Evolutionary conservation across 2,797 vertebrate genomes (phyloP).

Genomic region (Poeciliopsis paucimaculata): DNA sequence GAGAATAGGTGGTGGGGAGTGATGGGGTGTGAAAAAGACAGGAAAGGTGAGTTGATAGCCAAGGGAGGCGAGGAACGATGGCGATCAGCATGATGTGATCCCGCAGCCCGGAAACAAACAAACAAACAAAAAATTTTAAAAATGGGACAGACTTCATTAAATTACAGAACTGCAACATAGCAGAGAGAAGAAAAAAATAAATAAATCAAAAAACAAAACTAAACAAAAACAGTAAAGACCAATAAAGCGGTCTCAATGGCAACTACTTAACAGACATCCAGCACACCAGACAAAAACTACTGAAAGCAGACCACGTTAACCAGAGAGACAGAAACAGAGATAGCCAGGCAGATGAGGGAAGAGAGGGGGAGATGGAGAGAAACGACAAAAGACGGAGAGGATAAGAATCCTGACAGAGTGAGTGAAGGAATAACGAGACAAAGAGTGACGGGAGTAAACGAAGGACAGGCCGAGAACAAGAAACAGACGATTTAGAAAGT

Average conservation of each 20-base stretch:
- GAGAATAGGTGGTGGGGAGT: constrained; percentile 57
- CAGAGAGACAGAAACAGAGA: constrained; percentile 57
- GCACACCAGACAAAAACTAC: constrained; percentile 78
- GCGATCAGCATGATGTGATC: constrained; percentile 68
- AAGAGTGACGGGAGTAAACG: constrained; percentile 40
- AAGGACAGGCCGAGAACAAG: constrained; percentile 43
- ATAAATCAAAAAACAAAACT: constrained; percentile 79
- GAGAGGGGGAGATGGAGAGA: constrained; percentile 27
- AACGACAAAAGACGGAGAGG: constrained; percentile 34
- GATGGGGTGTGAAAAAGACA: constrained; percentile 40
- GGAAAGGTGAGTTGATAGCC: constrained; percentile 45
- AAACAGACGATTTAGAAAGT: constrained; percentile 24
- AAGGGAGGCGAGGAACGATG: constrained; percentile 42
- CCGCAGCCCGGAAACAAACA: constrained; percentile 63
- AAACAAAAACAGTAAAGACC: constrained; percentile 70
- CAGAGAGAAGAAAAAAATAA: constrained; percentile 84
- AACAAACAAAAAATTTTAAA: constrained; percentile 66
- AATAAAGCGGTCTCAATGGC: constrained; percentile 67
- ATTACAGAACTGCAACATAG: constrained; percentile 84
- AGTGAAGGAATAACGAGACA: constrained; percentile 55
- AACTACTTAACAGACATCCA: constrained; percentile 77
- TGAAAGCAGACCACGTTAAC: constrained; percentile 77
- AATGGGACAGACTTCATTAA: constrained; percentile 84
- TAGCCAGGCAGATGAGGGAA: constrained; percentile 53
- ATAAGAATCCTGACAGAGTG: constrained; percentile 44